Conservation (phyloP, 2,113 vertebrate species). For the Alethe diademata region DNA sequence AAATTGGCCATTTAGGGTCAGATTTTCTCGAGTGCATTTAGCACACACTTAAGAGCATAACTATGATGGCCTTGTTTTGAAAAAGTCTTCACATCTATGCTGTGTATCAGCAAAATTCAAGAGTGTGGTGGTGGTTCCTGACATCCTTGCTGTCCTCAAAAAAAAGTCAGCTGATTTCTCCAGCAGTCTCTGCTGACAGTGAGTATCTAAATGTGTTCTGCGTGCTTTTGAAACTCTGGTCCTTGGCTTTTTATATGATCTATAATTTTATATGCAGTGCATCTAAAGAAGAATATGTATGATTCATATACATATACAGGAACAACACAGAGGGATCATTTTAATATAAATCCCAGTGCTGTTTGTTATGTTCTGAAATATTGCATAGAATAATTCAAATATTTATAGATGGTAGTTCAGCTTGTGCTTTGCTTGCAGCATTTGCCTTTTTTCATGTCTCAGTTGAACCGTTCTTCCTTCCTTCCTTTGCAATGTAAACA, state of each 20-base stretch:
- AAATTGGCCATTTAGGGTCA: neutral
- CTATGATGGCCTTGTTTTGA: neutral
- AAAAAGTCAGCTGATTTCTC: neutral
- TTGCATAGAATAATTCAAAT: constrained; percentile 43
- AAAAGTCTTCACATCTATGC: neutral
- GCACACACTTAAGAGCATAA: neutral
- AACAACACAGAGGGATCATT: constrained; percentile 5
- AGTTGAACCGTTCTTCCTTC: neutral
- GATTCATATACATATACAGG: constrained; percentile 18
- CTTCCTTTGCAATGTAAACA: constrained; percentile 17
- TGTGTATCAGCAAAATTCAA: neutral
- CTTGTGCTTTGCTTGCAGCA: constrained; percentile 48
- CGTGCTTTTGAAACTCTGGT: neutral
- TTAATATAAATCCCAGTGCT: constrained; percentile 34
- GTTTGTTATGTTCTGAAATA: constrained; percentile 35
- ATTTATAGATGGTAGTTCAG: constrained; percentile 41
- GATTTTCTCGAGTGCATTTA: neutral
- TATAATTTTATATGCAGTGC: neutral
- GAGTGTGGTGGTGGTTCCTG: neutral
- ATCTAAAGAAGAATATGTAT: constrained; percentile 3
- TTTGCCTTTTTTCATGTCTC: constrained; percentile 46
- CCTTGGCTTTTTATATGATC: constrained; percentile 14
- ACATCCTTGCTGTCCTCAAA: neutral
- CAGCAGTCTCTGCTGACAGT: neutral
- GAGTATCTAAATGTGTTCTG: neutral